Evolutionary conservation across 2,888 invertebrate genomes (phyloP).

Genomic region (Megalurothrips usitatus): DNA sequence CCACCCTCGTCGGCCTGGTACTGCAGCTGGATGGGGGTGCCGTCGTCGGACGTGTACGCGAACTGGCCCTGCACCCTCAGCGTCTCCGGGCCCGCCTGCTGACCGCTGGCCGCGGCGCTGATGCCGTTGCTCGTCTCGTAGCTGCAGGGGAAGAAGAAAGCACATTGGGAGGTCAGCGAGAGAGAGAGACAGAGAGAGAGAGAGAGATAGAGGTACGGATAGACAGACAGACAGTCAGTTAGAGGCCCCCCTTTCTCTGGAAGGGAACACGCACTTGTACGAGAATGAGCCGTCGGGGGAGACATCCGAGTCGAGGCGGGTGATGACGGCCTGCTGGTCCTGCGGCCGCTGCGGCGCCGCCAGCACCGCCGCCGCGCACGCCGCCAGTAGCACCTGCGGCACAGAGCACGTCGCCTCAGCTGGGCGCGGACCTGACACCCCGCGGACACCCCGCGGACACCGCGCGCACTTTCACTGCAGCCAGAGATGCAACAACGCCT

Average conservation of each 20-base stretch:
- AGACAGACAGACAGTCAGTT: too few relatives aligned
- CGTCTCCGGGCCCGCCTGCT: conserved; percentile 52
- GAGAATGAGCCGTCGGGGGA: conserved; percentile 42
- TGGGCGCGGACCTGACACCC: too few relatives aligned
- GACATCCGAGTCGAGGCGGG: conserved; percentile 41
- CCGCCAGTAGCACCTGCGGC: neutral
- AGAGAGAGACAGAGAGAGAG: too few relatives aligned
- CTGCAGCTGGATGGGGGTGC: conserved; percentile 54
- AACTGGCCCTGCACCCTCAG: conserved; percentile 63
- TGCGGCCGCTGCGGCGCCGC: conserved; percentile 20
- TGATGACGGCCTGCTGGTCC: conserved; percentile 39
- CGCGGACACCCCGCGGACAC: too few relatives aligned
- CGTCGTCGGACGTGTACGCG: conserved; percentile 67
- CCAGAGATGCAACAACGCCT: neutral
- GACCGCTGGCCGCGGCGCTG: conserved; percentile 63
- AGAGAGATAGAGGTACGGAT: too few relatives aligned
- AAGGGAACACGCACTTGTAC: conserved; percentile 34
- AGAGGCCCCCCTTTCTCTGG: too few relatives aligned
- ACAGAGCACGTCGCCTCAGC: neutral
- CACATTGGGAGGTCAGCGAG: conserved; percentile 23
- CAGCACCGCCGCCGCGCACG: neutral
- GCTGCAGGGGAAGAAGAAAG: conserved; percentile 43
- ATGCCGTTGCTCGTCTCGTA: conserved; percentile 73
- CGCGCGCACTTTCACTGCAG: neutral
- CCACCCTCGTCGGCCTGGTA: conserved; percentile 75